phyloP scores from a whole-genome alignment of 1,140 invertebrate species.

The Palaemon carinicauda region DNA sequence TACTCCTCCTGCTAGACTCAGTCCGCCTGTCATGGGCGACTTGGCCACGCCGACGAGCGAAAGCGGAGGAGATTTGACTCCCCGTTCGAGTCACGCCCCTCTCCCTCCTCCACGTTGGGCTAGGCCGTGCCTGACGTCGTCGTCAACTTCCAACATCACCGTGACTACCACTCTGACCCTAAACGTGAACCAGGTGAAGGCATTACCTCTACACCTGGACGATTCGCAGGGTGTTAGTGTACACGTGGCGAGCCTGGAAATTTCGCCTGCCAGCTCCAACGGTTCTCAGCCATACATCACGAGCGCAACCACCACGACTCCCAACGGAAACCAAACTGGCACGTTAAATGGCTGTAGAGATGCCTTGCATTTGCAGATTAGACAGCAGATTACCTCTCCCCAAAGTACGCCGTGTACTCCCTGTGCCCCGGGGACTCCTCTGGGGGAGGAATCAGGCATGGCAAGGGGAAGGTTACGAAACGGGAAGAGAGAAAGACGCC shows the following conservation, averaged over 20 bases:
- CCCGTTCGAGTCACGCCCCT: constrained; percentile 66
- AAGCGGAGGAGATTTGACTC: constrained; percentile 8
- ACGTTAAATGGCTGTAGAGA: constrained; percentile 39
- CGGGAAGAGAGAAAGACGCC: constrained; percentile 41
- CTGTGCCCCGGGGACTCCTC: constrained; percentile 54
- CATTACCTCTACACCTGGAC: constrained; percentile 61
- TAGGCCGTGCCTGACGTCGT: constrained; percentile 65
- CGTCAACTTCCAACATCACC: constrained; percentile 73
- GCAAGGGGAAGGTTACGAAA: constrained; percentile 1
- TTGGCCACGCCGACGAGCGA: constrained; percentile 21
- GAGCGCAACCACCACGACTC: neutral
- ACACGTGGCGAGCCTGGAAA: constrained; percentile 54
- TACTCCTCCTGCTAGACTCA: constrained; percentile 42
- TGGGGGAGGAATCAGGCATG: constrained; percentile 46
- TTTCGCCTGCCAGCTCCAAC: constrained; percentile 31
- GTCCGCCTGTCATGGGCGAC: constrained; percentile 16
- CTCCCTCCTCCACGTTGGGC: constrained; percentile 71
- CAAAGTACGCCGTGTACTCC: constrained; percentile 62
- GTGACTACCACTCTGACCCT: constrained; percentile 85
- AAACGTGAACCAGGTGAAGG: constrained; percentile 74
- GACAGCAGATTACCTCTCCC: constrained; percentile 56
- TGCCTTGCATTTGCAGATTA: constrained; percentile 48
- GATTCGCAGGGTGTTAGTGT: constrained; percentile 20
- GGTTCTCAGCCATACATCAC: neutral
- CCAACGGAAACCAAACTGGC: constrained; percentile 9